These are phyloP conservation scores for Clarias fuscus DNA, from an alignment of 2,797 vertebrate genomes.

Conservation along the genomic window DNA sequence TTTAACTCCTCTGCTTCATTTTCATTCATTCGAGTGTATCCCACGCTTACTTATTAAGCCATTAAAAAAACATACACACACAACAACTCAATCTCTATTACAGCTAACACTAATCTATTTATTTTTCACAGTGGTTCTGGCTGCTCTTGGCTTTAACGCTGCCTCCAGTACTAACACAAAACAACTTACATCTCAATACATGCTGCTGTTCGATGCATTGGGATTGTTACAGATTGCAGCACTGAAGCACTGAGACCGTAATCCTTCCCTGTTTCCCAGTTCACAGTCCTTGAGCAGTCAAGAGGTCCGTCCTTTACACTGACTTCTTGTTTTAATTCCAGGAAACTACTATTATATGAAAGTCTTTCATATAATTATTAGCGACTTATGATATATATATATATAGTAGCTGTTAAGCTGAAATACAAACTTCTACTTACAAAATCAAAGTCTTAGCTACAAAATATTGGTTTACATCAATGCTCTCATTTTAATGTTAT, in stretches of 20 bases:
- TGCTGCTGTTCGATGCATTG: constrained; percentile 55
- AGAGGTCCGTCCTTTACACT: background rate
- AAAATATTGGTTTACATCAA: constrained; percentile 10
- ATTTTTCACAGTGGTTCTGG: background rate
- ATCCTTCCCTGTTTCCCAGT: background rate
- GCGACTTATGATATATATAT: background rate
- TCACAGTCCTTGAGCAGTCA: background rate
- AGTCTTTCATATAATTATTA: background rate
- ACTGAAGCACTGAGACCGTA: background rate
- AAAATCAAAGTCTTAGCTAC: background rate
- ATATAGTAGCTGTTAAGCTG: background rate
- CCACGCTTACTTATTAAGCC: constrained; percentile 31
- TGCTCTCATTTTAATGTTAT: background rate
- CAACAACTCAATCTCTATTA: background rate
- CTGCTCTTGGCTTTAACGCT: constrained; percentile 12
- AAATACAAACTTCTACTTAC: background rate
- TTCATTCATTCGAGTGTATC: constrained; percentile 7
- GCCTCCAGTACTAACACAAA: constrained; percentile 26
- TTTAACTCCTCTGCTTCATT: constrained; percentile 40
- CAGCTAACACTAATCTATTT: background rate
- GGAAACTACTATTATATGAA: background rate
- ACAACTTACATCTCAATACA: constrained; percentile 27
- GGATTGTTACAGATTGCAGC: constrained; percentile 34
- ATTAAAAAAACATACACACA: background rate
- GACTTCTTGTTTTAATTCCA: background rate